A percentile compares a stretch with the other conserved stretches of the same genome.
These are phyloP conservation scores for Pseudomyrmex concolor DNA, from an alignment of 1,140 invertebrate species.

Conservation along the genomic window DNA sequence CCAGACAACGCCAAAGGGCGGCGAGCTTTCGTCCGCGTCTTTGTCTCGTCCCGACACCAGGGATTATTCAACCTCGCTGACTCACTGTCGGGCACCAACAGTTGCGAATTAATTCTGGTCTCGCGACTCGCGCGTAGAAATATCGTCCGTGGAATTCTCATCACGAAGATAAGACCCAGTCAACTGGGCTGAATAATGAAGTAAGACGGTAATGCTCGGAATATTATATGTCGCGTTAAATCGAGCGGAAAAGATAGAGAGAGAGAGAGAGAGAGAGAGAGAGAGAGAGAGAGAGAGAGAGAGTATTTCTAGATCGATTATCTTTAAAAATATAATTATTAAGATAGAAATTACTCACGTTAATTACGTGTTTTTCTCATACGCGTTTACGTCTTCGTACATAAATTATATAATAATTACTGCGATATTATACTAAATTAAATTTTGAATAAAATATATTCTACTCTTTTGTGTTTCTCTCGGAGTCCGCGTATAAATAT, in stretches of 20 bases:
- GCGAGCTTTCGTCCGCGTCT: conserved; percentile 21
- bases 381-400: background rate
- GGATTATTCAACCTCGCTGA: conserved; percentile 62
- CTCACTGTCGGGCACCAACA: conserved; percentile 55
- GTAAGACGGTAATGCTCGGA: conserved; percentile 35
- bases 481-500: background rate
- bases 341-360: background rate
- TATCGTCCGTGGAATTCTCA: conserved; percentile 41
- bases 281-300: background rate
- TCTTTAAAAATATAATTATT: background rate
- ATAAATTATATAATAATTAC: background rate
- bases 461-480: background rate
- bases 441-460: conserved; percentile 4
- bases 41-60: conserved; percentile 40
- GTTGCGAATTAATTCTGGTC: conserved; percentile 50
- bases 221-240: conserved; percentile 33
- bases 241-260: background rate
- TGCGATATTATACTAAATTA: too few relatives aligned
- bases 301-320: too few relatives aligned
- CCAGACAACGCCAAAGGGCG: conserved; percentile 45
- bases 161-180: conserved; percentile 29
- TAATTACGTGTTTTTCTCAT: background rate
- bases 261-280: background rate
- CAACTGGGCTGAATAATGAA: conserved; percentile 48
- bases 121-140: conserved; percentile 44